Conservation (phyloP, 2,797 vertebrate species). For the Picus viridis region DNA sequence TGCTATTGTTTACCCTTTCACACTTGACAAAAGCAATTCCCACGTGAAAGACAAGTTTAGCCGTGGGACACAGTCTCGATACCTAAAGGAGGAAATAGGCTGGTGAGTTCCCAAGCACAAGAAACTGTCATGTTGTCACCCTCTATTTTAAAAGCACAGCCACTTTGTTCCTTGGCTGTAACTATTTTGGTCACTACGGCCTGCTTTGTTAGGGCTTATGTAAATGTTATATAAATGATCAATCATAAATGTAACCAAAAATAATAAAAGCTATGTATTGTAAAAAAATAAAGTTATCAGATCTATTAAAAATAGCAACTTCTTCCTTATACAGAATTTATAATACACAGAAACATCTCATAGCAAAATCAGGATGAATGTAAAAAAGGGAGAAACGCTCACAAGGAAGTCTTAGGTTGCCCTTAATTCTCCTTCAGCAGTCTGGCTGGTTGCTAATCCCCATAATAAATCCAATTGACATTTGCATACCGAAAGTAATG, state of each 20-base stretch:
- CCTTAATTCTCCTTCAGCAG: constrained; percentile 62
- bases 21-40: constrained; percentile 93
- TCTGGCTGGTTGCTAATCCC: constrained; percentile 63
- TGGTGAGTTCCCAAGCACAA: constrained; percentile 81
- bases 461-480: constrained; percentile 61
- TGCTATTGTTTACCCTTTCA: constrained; percentile 98
- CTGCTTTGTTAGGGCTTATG: constrained; percentile 61
- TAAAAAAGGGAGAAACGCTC: constrained; percentile 21
- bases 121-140: constrained; percentile 79
- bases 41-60: constrained; percentile 96
- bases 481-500: constrained; percentile 55
- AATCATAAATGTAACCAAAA: constrained; percentile 76
- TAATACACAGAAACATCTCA: constrained; percentile 72
- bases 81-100: constrained; percentile 81
- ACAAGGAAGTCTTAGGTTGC: constrained; percentile 42
- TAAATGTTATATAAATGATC: constrained; percentile 72
- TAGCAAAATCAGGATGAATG: constrained; percentile 48
- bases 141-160: constrained; percentile 68
- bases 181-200: constrained; percentile 73
- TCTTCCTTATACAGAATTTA: constrained; percentile 73
- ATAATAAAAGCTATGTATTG: constrained; percentile 74
- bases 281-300: constrained; percentile 79
- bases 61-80: constrained; percentile 84
- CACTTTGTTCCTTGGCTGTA: constrained; percentile 69
- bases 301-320: constrained; percentile 78